These are phyloP conservation scores for Calephelis perditalis DNA, from an alignment of 2,888 invertebrate species.

Conservation along the genomic window DNA sequence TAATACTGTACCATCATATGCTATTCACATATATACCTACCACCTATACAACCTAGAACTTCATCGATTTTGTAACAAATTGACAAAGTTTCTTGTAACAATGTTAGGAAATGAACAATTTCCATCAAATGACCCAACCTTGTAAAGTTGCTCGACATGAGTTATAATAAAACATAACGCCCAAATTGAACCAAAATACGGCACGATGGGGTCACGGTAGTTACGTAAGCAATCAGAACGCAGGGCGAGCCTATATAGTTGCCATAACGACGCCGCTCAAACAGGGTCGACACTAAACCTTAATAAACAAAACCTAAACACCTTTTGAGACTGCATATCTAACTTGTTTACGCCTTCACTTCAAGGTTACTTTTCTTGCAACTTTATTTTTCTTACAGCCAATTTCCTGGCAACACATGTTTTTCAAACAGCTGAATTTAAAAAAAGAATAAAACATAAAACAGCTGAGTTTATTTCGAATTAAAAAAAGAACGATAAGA, in stretches of 20 bases:
- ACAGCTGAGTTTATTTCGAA: not conserved
- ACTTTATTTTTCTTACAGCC: not conserved
- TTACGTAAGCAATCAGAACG: slow-evolving; percentile 37
- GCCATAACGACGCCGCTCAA: slow-evolving; percentile 41
- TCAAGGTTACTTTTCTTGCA: not conserved
- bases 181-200: slow-evolving; percentile 32
- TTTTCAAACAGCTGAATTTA: no score
- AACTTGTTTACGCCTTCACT: slow-evolving; percentile 4
- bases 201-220: slow-evolving; percentile 40
- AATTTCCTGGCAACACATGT: not conserved
- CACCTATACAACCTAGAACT: no score
- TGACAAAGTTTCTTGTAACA: not conserved
- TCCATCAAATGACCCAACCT: slow-evolving; percentile 17
- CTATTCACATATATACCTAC: no score
- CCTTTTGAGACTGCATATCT: slow-evolving; percentile 6
- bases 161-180: slow-evolving; percentile 24
- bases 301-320: slow-evolving; percentile 23
- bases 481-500: not conserved
- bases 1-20: no score
- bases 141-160: slow-evolving; percentile 12
- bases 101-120: slow-evolving; percentile 10
- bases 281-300: slow-evolving; percentile 27
- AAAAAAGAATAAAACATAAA: no score
- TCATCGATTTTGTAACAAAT: not conserved
- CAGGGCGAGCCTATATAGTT: slow-evolving; percentile 34